These are phyloP conservation scores for Chrysopa pallens DNA, from an alignment of 1,140 invertebrate species.

Conservation along the genomic window DNA sequence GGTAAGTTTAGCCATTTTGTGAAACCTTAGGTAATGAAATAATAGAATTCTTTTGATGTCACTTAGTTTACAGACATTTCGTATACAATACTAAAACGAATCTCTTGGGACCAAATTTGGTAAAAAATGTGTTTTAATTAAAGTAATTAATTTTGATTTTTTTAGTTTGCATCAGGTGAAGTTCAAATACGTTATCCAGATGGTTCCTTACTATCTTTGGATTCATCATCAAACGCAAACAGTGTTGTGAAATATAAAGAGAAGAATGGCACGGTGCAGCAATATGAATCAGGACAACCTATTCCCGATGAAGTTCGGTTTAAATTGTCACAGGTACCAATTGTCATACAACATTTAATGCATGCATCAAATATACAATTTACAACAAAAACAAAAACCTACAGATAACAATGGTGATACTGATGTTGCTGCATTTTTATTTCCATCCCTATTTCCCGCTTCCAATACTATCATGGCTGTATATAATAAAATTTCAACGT, in stretches of 20 bases:
- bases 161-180: slow-evolving; percentile 23
- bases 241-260: slow-evolving; percentile 13
- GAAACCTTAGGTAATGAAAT: too few relatives aligned
- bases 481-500: too few relatives aligned
- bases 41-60: too few relatives aligned
- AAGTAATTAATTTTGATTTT: not conserved
- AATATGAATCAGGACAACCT: slow-evolving; percentile 12
- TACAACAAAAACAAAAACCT: too few relatives aligned
- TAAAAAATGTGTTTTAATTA: not conserved
- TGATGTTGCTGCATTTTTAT: too few relatives aligned
- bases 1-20: not conserved
- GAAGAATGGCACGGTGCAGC: slow-evolving; percentile 11
- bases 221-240: slow-evolving; percentile 16
- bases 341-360: slow-evolving; percentile 15
- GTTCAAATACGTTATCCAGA: slow-evolving; percentile 29
- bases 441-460: too few relatives aligned
- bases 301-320: slow-evolving; percentile 17
- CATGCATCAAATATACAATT: slow-evolving; percentile 1
- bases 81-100: not conserved
- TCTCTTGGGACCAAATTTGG: not conserved
- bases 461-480: too few relatives aligned
- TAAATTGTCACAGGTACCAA: slow-evolving; percentile 19
- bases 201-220: slow-evolving; percentile 22
- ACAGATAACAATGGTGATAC: too few relatives aligned
- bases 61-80: too few relatives aligned